A percentile compares a stretch with the other conserved stretches of the same genome.
phyloP scores from a whole-genome alignment of 2,797 vertebrate species.

The Oreochromis mossambicus region DNA sequence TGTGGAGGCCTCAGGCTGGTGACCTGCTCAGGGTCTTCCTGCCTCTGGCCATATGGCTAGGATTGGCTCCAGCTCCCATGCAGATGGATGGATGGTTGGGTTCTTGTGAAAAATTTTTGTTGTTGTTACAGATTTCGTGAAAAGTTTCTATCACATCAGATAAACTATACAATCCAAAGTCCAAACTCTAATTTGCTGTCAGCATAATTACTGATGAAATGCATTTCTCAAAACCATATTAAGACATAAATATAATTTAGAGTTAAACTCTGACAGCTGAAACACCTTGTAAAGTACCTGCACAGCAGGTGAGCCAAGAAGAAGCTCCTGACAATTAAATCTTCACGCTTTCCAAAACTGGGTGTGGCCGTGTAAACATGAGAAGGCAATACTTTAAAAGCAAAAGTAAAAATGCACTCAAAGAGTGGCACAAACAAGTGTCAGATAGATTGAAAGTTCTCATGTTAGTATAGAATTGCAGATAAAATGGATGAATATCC shows the following conservation, averaged over 20 bases:
- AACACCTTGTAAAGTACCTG: neutral
- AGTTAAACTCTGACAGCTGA: neutral
- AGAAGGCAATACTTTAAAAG: no score
- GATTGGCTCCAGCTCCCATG: no score
- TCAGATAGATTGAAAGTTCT: neutral
- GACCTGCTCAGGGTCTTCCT: no score
- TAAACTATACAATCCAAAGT: neutral
- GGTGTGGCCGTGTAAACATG: neutral
- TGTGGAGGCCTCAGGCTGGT: no score
- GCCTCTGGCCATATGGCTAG: no score
- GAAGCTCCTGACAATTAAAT: no score
- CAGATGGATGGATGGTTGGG: no score
- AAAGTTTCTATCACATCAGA: neutral
- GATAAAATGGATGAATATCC: no score
- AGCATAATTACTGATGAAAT: neutral
- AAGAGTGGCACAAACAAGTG: accelerated
- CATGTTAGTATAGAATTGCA: no score
- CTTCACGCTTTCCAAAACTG: accelerated
- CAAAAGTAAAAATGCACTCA: neutral
- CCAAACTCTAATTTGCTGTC: neutral
- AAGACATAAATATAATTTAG: neutral
- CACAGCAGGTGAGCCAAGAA: neutral
- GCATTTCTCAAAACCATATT: neutral
- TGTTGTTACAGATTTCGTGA: no score
- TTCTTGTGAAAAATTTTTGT: no score